Conservation (phyloP, 2,888 invertebrate genomes). For the Diadegma fenestrale region DNA sequence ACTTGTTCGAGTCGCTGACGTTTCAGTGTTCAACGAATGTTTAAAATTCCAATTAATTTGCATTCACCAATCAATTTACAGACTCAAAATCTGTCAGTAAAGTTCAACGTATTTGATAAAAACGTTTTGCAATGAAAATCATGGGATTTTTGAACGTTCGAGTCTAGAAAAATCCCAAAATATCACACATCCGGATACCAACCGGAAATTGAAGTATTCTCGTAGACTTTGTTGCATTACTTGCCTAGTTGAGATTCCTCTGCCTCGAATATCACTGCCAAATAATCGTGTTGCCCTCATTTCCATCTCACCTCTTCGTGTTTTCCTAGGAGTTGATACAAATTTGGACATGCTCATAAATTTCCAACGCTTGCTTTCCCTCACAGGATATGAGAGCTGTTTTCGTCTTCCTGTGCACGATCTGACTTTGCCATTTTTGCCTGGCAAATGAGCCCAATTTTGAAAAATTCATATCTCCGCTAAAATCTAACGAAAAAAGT, state of each 20-base stretch:
- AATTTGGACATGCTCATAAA: slow-evolving; percentile 24
- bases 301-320: slow-evolving; percentile 11
- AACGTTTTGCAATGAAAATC: background rate
- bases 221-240: slow-evolving; percentile 49
- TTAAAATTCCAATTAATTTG: background rate
- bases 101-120: background rate
- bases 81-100: background rate
- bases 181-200: slow-evolving; percentile 42
- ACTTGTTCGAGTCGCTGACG: background rate
- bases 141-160: background rate
- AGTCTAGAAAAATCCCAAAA: slow-evolving; percentile 25
- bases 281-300: slow-evolving; percentile 54
- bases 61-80: no score
- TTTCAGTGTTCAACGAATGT: background rate
- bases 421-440: background rate
- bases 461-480: no score
- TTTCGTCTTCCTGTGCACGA: background rate
- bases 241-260: slow-evolving; percentile 49
- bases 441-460: no score
- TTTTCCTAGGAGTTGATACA: slow-evolving; percentile 18
- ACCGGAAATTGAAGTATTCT: slow-evolving; percentile 49
- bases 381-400: slow-evolving; percentile 5
- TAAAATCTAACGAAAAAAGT: no score
- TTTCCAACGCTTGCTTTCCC: background rate
- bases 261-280: slow-evolving; percentile 33